Evolutionary conservation across 2,797 vertebrate species (phyloP).

Genomic region (Moxostoma hubbsi): DNA sequence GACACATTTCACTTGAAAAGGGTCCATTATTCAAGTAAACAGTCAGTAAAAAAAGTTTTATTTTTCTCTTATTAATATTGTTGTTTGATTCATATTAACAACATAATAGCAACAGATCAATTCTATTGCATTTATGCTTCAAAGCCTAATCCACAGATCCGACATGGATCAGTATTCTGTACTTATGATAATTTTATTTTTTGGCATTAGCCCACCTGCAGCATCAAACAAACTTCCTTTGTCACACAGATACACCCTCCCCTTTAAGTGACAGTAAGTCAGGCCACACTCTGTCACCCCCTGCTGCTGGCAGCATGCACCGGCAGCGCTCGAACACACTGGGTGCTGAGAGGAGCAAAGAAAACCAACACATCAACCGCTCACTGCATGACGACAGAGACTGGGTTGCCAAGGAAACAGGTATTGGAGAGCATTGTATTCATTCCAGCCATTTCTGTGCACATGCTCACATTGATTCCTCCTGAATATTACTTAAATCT

Average conservation of each 20-base stretch:
- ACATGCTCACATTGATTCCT: conserved; percentile 26
- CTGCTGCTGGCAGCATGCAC: conserved; percentile 65
- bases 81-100: no score
- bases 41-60: no score
- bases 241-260: conserved; percentile 60
- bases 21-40: no score
- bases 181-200: neutral
- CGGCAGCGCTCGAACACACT: conserved; percentile 67
- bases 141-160: no score
- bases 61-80: no score
- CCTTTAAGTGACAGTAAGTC: conserved; percentile 65
- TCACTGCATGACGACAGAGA: conserved; percentile 71
- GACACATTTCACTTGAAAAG: no score
- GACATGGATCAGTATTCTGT: no score
- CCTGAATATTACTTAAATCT: conserved; percentile 2
- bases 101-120: no score
- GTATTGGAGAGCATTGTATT: conserved; percentile 61
- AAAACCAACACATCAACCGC: conserved; percentile 67
- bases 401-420: conserved; percentile 67
- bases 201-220: neutral
- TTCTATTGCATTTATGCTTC: no score
- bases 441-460: conserved; percentile 34
- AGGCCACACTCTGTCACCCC: conserved; percentile 68
- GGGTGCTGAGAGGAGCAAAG: conserved; percentile 70
- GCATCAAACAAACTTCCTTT: neutral